Percentiles rank a stretch among this genome's conserved stretches.
Conservation (phyloP, 2,888 invertebrate genomes). For the Ceramica pisi region DNA sequence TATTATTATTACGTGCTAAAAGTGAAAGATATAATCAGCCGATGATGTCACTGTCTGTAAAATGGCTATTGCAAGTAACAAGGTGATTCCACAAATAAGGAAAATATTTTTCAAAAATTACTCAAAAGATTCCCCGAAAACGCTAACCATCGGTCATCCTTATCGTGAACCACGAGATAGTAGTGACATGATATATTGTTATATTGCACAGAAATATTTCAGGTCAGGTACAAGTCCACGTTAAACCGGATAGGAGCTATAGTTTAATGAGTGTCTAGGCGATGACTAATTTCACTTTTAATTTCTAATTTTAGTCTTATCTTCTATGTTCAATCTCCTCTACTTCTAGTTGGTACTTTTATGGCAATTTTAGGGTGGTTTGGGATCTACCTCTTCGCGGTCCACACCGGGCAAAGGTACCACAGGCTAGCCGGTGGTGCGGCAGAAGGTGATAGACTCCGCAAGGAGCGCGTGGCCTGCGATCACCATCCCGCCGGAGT, state of each 20-base stretch:
- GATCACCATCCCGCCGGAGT: too few relatives aligned
- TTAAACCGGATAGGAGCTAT: constrained; percentile 9
- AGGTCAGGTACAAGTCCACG: constrained; percentile 34
- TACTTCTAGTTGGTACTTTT: too few relatives aligned
- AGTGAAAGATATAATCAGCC: neutral
- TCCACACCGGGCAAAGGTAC: too few relatives aligned
- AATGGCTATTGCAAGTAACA: neutral
- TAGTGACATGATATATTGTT: constrained; percentile 39
- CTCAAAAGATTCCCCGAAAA: constrained; percentile 21
- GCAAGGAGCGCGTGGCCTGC: too few relatives aligned
- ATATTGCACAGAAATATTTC: constrained; percentile 25
- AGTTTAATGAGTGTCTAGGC: neutral
- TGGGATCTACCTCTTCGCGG: too few relatives aligned
- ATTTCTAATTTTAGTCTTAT: too few relatives aligned
- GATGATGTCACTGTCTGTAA: neutral
- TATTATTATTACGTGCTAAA: too few relatives aligned
- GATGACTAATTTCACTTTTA: constrained; percentile 10
- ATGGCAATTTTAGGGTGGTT: too few relatives aligned
- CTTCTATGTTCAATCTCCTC: too few relatives aligned
- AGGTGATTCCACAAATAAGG: neutral
- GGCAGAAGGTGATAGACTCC: too few relatives aligned
- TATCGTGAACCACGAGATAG: constrained; percentile 35
- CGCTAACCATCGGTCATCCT: constrained; percentile 41
- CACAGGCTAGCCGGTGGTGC: too few relatives aligned
- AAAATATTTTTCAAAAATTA: constrained; percentile 21